phyloP scores from a whole-genome alignment of 2,113 vertebrate species.

The Genyomyrus donnyi region DNA sequence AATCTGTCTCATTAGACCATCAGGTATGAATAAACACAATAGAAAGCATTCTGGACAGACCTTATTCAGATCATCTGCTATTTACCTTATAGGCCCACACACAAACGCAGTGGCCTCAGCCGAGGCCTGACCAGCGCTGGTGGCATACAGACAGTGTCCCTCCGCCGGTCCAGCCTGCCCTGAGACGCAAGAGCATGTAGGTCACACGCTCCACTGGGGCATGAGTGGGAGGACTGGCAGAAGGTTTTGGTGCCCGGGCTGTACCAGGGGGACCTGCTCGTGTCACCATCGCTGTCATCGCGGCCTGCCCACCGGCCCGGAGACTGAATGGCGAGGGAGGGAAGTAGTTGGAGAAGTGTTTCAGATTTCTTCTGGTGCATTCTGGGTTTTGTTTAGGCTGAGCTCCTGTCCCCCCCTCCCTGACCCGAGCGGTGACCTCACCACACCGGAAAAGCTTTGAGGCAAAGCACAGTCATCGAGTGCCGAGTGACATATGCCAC shows the following conservation, averaged over 20 bases:
- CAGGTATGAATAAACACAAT: neutral
- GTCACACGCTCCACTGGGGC: neutral
- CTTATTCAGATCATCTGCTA: neutral
- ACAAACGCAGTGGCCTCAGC: neutral
- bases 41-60: neutral
- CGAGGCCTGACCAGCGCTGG: neutral
- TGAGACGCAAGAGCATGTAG: neutral
- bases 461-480: neutral
- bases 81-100: neutral
- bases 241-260: neutral
- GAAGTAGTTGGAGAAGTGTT: constrained; percentile 33
- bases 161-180: neutral
- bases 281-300: neutral
- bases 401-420: neutral
- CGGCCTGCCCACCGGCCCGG: neutral
- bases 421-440: neutral
- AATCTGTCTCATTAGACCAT: neutral
- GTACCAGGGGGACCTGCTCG: neutral
- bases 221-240: neutral
- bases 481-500: too few species aligned
- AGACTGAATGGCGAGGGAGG: neutral
- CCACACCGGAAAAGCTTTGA: neutral
- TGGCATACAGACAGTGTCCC: neutral
- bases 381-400: constrained; percentile 56
- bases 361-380: constrained; percentile 43